Percentiles rank a stretch among this genome's conserved stretches.
Conservation (phyloP, 1,140 invertebrate genomes). For the Drosophila nigromelanica region DNA sequence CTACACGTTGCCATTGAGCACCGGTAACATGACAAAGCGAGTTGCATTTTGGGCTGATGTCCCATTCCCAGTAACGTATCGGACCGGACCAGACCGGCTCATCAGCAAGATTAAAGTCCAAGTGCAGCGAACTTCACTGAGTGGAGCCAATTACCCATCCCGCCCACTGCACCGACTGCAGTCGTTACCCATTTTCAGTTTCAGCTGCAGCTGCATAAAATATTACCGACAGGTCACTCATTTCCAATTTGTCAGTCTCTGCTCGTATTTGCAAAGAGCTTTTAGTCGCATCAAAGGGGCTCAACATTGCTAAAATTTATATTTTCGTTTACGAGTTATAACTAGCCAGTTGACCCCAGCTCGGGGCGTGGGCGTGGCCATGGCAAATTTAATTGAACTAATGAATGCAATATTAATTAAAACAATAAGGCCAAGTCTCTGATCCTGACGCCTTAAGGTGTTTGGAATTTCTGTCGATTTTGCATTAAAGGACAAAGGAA, state of each 20-base stretch:
- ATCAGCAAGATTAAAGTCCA: conserved; percentile 63
- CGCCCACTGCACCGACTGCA: not conserved
- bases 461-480: conserved; percentile 13
- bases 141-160: conserved; percentile 32
- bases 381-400: conserved; percentile 42
- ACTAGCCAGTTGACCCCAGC: conserved; percentile 1
- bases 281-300: conserved; percentile 42
- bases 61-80: not conserved
- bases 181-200: not conserved
- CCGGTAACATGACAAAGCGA: conserved; percentile 66
- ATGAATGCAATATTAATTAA: conserved; percentile 55
- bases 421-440: conserved; percentile 30
- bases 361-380: not conserved
- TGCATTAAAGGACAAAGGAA: conserved; percentile 34
- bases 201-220: conserved; percentile 34
- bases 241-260: conserved; percentile 46
- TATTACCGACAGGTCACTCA: conserved; percentile 38
- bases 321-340: conserved; percentile 23
- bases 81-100: conserved; percentile 5
- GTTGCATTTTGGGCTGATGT: conserved; percentile 47
- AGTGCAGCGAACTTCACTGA: conserved; percentile 30
- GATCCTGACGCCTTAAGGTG: conserved; percentile 16
- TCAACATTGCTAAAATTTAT: conserved; percentile 12
- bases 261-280: conserved; percentile 25
- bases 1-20: conserved; percentile 16